Base-by-base conservation (phyloP, 2,113 vertebrate genomes). In the Pangasianodon gigas region DNA sequence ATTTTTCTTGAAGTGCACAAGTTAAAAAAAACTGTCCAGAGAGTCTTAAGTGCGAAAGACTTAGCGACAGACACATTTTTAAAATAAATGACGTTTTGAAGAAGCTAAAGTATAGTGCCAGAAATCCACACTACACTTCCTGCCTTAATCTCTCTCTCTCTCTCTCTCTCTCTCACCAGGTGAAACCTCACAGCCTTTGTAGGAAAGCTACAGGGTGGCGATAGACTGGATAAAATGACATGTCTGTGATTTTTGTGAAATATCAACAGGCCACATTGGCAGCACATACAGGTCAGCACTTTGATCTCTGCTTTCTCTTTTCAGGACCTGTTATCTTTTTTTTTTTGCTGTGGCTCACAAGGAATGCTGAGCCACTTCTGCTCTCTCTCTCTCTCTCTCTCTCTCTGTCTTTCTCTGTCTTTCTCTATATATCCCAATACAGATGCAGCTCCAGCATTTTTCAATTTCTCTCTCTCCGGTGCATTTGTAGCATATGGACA, bases 221-320 rank as follows among this genome's bases (percentile, higher is more conserved):
- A 87, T 81, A 87, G 89, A 14, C 88, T 91, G 90, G 89, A 67
- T 89, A 92, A 93, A 88, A 90, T 92, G 89, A 94, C 87, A 84
- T 88, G 90, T 92, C 92, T 90, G 60, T 86, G 87, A 79, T 71
- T 92, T 92, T 93, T 91, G 91, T 67, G 82, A 90, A 93, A 80
- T 90, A 91, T 94, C 93, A 93, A 92, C 93, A 92, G 92, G 89
- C 91, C 86, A 83, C 90, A 94, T 90, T 18, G 92, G 88, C 92
- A 85, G 62, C 94, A 95, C 91, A 94, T 94, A 93, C 41, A 1
- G 90, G 74, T 83, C 91, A 93, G 91, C n/a, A 87, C 90, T 94
- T 92, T 94, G 91, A 94, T 93, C 91, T 91, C 24, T 3, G 90
- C 8, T 87, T 92, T 65, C 56, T 51, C 18, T 77, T 88, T 89